These are phyloP conservation scores for Acheta domesticus DNA, from an alignment of 2,888 invertebrate species.

Conservation along the genomic window DNA sequence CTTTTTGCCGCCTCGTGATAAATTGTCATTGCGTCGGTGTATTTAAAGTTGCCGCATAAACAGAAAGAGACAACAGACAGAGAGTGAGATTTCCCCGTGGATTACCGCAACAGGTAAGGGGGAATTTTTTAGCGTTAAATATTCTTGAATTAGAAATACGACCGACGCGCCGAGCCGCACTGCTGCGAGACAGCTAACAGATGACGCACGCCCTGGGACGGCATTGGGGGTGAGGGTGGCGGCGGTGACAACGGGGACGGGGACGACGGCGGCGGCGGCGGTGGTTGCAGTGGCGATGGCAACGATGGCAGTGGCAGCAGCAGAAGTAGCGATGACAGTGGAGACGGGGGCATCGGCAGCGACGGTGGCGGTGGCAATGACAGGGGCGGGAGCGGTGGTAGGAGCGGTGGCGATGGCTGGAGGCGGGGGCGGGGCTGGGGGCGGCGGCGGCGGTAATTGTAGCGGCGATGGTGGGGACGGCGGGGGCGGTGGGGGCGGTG, in stretches of 20 bases:
- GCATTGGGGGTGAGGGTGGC: not conserved
- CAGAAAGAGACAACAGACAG: not conserved
- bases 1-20: not conserved
- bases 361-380: too few relatives aligned
- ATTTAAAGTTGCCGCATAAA: not conserved
- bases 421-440: not conserved
- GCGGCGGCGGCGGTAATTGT: not conserved
- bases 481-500: too few relatives aligned
- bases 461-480: not conserved
- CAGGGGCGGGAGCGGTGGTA: conserved; percentile 23
- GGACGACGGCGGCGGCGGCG: not conserved
- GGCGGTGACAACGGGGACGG: not conserved
- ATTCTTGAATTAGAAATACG: conserved; percentile 18
- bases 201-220: not conserved
- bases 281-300: not conserved
- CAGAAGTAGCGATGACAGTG: not conserved
- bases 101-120: conserved; percentile 8
- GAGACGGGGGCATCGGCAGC: not conserved
- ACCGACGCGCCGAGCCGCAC: not conserved
- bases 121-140: not conserved
- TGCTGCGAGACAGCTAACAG: not conserved
- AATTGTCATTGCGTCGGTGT: not conserved
- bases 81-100: not conserved
- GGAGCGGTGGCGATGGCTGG: not conserved
- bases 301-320: not conserved